Evolutionary conservation across 1,140 invertebrate genomes (phyloP).

Genomic region (Heliconius melpomene): DNA sequence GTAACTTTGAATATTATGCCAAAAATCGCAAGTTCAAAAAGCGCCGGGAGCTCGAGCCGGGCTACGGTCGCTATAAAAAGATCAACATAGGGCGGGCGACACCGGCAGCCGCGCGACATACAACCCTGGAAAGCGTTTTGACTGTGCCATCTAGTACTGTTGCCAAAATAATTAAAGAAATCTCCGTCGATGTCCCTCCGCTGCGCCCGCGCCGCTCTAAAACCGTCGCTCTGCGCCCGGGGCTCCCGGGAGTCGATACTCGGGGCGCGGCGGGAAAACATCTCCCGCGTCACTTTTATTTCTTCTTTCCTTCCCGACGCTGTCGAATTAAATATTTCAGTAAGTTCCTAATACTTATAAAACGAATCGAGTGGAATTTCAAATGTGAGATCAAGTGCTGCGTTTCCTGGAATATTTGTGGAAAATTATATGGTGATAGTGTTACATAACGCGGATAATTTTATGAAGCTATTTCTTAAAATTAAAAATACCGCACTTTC

Average conservation of each 20-base stretch:
- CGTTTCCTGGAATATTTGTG: slow-evolving; percentile 58
- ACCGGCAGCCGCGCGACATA: slow-evolving; percentile 76
- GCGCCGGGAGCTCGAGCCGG: slow-evolving; percentile 73
- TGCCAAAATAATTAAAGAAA: slow-evolving; percentile 90
- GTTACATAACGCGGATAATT: slow-evolving; percentile 78
- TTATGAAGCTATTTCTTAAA: slow-evolving; percentile 61
- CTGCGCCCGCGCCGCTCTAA: slow-evolving; percentile 84
- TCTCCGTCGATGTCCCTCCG: slow-evolving; percentile 80
- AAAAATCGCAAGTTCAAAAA: slow-evolving; percentile 47
- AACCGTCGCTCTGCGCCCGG: slow-evolving; percentile 85
- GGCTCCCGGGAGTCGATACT: slow-evolving; percentile 82
- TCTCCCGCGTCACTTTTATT: slow-evolving; percentile 79
- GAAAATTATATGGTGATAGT: slow-evolving; percentile 71
- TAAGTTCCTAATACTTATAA: slow-evolving; percentile 73
- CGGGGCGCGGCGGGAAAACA: slow-evolving; percentile 80
- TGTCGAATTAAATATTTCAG: slow-evolving; percentile 77
- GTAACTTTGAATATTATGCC: slow-evolving; percentile 32
- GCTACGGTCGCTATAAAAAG: slow-evolving; percentile 80
- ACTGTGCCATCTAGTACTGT: slow-evolving; percentile 81
- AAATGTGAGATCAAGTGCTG: slow-evolving; percentile 65
- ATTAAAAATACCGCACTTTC: slow-evolving; percentile 82
- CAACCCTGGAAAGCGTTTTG: slow-evolving; percentile 81
- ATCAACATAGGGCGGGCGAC: slow-evolving; percentile 77
- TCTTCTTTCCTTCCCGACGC: slow-evolving; percentile 79
- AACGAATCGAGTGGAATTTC: slow-evolving; percentile 42